These are phyloP conservation scores for Dicyrtoma fusca DNA, from an alignment of 2,888 invertebrate genomes.

Conservation along the genomic window DNA sequence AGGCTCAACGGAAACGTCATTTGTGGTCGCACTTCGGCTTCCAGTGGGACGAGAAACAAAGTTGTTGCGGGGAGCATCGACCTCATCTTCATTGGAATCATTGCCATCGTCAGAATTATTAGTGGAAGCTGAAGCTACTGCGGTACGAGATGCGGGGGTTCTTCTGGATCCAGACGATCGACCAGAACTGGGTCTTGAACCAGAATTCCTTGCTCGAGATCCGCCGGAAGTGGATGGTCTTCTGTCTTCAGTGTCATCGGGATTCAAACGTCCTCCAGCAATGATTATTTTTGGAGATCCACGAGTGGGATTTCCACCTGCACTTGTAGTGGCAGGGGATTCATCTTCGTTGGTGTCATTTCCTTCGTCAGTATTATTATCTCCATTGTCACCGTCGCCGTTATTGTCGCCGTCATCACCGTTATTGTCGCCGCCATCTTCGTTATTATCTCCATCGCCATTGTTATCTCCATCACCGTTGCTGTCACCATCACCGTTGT, in stretches of 20 bases:
- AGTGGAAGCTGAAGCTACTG: neutral
- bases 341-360: neutral
- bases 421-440: too few relatives aligned
- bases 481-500: too few relatives aligned
- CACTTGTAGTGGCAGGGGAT: neutral
- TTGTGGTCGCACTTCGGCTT: neutral
- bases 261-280: neutral
- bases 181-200: neutral
- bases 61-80: neutral
- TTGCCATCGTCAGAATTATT: neutral
- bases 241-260: slow-evolving; percentile 3
- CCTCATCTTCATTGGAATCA: too few relatives aligned
- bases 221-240: too few relatives aligned
- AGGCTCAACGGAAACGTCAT: neutral
- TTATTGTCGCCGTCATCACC: neutral
- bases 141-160: neutral
- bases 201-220: neutral
- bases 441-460: too few relatives aligned
- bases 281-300: too few relatives aligned
- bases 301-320: too few relatives aligned
- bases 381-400: neutral
- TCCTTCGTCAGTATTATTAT: neutral
- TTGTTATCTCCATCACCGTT: too few relatives aligned
- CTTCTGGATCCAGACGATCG: neutral
- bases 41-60: neutral